A percentile compares a stretch with the other conserved stretches of the same genome.
These are phyloP conservation scores for Hystrix cristata DNA, from an alignment of 2,113 vertebrate genomes.

Conservation along the genomic window DNA sequence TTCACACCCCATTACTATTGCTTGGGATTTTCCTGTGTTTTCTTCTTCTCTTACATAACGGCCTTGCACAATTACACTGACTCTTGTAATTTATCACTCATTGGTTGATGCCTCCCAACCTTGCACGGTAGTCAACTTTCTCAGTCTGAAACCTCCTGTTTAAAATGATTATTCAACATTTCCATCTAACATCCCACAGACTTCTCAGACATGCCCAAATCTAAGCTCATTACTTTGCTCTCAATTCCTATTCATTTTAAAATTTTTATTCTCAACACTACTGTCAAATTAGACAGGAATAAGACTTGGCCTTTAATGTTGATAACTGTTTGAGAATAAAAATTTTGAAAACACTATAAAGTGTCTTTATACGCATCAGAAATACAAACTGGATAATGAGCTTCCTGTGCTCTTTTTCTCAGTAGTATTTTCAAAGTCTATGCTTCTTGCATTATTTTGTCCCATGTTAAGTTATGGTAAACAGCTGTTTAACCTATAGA, in stretches of 20 bases:
- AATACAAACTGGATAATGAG: slow-evolving; percentile 33
- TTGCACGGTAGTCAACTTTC: not conserved
- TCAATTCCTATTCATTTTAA: not conserved
- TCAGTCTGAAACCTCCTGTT: not conserved
- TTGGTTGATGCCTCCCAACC: not conserved
- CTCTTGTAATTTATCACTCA: not conserved
- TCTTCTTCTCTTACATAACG: not conserved
- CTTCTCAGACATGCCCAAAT: not conserved
- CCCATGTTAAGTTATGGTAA: slow-evolving; percentile 4
- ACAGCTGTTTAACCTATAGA: slow-evolving; percentile 50
- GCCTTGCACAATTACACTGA: not conserved
- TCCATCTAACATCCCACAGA: not conserved
- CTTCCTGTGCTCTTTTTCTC: not conserved
- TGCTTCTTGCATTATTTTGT: slow-evolving; percentile 21
- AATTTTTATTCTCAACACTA: slow-evolving; percentile 28
- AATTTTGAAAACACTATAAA: not conserved
- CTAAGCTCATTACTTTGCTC: slow-evolving; percentile 10
- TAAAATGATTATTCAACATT: slow-evolving; percentile 41
- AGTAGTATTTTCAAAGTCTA: not conserved
- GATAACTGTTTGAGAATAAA: slow-evolving; percentile 5
- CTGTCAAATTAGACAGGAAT: slow-evolving; percentile 36
- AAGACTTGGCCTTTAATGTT: not conserved
- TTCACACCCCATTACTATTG: not conserved
- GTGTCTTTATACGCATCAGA: not conserved
- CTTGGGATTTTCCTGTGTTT: not conserved